Evolutionary conservation across 1,140 invertebrate genomes (phyloP).

Genomic region (Apis florea): DNA sequence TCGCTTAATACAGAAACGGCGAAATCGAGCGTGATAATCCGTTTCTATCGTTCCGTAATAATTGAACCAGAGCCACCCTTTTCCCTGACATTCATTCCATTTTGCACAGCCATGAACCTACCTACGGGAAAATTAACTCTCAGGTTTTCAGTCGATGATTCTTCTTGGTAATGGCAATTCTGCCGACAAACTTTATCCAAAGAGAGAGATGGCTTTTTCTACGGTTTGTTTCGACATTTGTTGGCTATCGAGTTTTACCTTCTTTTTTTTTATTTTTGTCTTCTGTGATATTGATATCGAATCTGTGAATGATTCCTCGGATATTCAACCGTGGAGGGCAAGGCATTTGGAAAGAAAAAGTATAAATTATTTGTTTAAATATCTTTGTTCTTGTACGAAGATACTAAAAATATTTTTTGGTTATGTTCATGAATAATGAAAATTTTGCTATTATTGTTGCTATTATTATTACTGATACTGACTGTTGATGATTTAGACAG

Average conservation of each 20-base stretch:
- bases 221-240: background rate
- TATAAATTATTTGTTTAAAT: too few species aligned
- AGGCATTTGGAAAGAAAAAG: too few species aligned
- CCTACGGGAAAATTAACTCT: background rate
- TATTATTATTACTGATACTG: too few species aligned
- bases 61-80: conserved; percentile 38
- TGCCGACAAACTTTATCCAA: background rate
- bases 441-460: too few species aligned
- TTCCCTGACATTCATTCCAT: conserved; percentile 9
- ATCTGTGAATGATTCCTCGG: too few species aligned
- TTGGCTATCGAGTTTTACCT: background rate
- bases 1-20: conserved; percentile 54
- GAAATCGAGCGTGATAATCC: conserved; percentile 62
- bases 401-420: too few species aligned
- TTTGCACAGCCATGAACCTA: background rate
- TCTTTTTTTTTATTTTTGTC: background rate
- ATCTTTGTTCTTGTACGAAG: too few species aligned
- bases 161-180: background rate
- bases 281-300: too few species aligned
- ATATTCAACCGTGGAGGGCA: too few species aligned
- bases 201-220: background rate
- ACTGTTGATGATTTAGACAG: too few species aligned
- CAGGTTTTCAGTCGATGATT: background rate
- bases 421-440: too few species aligned
- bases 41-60: conserved; percentile 50